A percentile compares a stretch with the other conserved stretches of the same genome.
These are phyloP conservation scores for Gracilinanus agilis DNA, from an alignment of 2,113 vertebrate genomes.

Conservation along the genomic window DNA sequence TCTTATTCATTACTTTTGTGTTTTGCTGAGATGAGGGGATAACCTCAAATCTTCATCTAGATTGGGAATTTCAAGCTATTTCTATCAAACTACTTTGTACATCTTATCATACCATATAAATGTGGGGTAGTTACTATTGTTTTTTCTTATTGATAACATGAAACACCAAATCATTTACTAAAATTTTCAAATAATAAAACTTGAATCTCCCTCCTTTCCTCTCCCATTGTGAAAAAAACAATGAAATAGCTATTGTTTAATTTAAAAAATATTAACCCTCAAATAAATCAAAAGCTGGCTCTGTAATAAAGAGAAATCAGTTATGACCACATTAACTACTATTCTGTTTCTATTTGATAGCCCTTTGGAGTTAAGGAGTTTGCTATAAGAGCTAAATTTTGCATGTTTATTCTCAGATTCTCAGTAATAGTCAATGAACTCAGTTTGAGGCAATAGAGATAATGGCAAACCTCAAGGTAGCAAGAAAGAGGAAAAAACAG, in stretches of 20 bases:
- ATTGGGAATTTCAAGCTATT: not conserved
- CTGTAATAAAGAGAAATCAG: not conserved
- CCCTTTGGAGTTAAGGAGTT: not conserved
- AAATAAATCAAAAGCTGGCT: not conserved
- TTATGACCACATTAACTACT: not conserved
- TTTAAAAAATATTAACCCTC: not conserved
- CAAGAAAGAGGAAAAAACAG: not conserved
- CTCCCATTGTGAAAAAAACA: not conserved
- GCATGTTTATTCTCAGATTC: not conserved
- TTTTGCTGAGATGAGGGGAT: not conserved
- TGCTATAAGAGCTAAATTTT: not conserved
- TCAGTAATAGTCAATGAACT: not conserved
- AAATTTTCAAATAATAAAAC: not conserved
- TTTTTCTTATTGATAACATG: not conserved
- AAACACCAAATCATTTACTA: not conserved
- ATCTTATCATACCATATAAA: not conserved
- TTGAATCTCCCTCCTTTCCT: not conserved
- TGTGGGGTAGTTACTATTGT: not conserved
- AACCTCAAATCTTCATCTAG: not conserved
- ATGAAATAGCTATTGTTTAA: not conserved
- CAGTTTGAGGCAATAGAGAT: not conserved
- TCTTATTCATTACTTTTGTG: not conserved
- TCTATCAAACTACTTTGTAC: not conserved
- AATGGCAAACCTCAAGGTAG: not conserved
- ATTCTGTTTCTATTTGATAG: not conserved